These are phyloP conservation scores for Pangasius sanitwongsei DNA, from an alignment of 2,797 vertebrate species.

Conservation along the genomic window DNA sequence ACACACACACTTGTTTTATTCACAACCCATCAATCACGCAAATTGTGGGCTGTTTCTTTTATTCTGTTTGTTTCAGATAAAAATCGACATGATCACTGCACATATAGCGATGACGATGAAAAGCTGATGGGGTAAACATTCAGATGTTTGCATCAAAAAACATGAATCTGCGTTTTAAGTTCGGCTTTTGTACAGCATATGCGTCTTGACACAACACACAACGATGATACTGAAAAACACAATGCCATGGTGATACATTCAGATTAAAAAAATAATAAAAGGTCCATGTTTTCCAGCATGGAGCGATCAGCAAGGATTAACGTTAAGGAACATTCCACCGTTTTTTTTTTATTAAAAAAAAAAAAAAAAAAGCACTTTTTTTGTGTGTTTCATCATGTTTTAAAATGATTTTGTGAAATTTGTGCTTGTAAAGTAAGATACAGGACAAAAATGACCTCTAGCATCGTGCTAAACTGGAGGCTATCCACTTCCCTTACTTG, in stretches of 20 bases:
- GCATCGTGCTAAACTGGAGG: not conserved
- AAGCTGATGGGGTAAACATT: constrained; percentile 59
- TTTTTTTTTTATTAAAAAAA: not conserved
- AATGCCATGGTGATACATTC: constrained; percentile 36
- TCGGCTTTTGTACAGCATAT: constrained; percentile 44
- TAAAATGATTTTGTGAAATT: constrained; percentile 10
- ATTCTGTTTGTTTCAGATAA: not conserved
- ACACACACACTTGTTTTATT: constrained; percentile 35
- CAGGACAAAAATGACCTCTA: constrained; percentile 2
- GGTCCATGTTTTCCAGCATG: constrained; percentile 66
- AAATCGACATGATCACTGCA: constrained; percentile 23
- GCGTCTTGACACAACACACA: constrained; percentile 45
- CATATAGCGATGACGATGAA: constrained; percentile 12
- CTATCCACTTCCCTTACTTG: not conserved
- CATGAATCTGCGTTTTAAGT: constrained; percentile 24
- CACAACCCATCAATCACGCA: not conserved
- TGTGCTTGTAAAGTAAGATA: constrained; percentile 27
- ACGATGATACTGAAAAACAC: constrained; percentile 38
- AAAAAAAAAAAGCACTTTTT: not conserved
- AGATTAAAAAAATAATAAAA: constrained; percentile 16
- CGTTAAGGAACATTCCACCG: not conserved
- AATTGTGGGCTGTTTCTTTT: not conserved
- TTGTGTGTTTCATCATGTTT: not conserved
- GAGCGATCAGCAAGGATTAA: constrained; percentile 28
- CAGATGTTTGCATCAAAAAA: constrained; percentile 67